These are phyloP conservation scores for Spialia ferax DNA, from an alignment of 2,888 invertebrate genomes.

Conservation along the genomic window DNA sequence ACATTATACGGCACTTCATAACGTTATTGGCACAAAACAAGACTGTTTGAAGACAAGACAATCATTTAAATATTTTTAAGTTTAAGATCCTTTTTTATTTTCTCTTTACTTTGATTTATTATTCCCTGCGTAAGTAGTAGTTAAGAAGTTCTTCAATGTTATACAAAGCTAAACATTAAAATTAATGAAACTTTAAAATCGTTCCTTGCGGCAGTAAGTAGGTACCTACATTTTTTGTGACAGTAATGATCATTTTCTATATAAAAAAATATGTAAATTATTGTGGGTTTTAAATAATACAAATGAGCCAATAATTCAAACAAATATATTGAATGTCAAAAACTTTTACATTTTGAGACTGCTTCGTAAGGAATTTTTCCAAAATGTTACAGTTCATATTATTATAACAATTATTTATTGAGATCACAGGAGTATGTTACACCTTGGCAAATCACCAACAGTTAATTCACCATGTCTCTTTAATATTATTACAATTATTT, in stretches of 20 bases:
- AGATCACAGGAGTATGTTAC: conserved; percentile 83
- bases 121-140: conserved; percentile 16
- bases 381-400: conserved; percentile 51
- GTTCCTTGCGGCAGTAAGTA: conserved; percentile 23
- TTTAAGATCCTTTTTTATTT: conserved; percentile 13
- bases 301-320: conserved; percentile 25
- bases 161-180: conserved; percentile 8
- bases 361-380: conserved; percentile 48
- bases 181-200: conserved; percentile 23
- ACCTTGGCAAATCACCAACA: conserved; percentile 77
- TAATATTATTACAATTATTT: conserved; percentile 41
- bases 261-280: background rate
- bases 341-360: conserved; percentile 51
- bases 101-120: conserved; percentile 17
- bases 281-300: conserved; percentile 17
- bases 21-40: conserved; percentile 58
- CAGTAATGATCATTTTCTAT: background rate
- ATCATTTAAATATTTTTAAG: conserved; percentile 11
- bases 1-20: conserved; percentile 17
- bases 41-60: too few species aligned
- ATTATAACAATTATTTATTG: conserved; percentile 77
- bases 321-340: conserved; percentile 40
- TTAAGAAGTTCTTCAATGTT: background rate
- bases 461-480: conserved; percentile 61
- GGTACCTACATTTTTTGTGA: conserved; percentile 20